phyloP scores from a whole-genome alignment of 2,113 vertebrate species.

The Centrocercus urophasianus region DNA sequence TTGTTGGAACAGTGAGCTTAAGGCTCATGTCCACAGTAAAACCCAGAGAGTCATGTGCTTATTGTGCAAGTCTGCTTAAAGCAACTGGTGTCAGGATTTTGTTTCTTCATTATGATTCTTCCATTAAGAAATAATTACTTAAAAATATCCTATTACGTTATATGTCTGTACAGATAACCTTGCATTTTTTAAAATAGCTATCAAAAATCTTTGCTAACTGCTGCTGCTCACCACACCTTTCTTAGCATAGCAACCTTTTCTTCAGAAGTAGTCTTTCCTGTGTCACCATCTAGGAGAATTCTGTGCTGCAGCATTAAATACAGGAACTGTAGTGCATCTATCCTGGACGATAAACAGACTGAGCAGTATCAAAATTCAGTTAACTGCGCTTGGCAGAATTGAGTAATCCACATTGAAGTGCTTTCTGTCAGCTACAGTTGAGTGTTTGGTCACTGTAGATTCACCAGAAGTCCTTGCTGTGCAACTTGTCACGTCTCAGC shows the following conservation, averaged over 20 bases:
- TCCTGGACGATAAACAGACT: not conserved
- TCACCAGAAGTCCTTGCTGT: not conserved
- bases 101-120: not conserved
- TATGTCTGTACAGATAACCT: not conserved
- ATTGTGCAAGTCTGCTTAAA: not conserved
- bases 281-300: not conserved
- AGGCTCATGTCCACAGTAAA: not conserved
- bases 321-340: not conserved
- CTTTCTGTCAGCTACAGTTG: rapidly evolving
- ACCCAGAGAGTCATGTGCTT: not conserved
- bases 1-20: not conserved
- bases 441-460: not conserved
- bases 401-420: not conserved
- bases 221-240: not conserved
- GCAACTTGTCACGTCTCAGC: not conserved
- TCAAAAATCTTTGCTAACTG: not conserved
- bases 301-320: not conserved
- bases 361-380: not conserved
- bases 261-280: not conserved
- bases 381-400: not conserved
- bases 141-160: no score
- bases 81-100: not conserved
- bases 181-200: not conserved
- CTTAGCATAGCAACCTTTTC: not conserved
- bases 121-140: not conserved